Percentiles rank a stretch among this genome's conserved stretches.
Conservation (phyloP, 2,113 vertebrate genomes). For the Actenoides lindsayi region DNA sequence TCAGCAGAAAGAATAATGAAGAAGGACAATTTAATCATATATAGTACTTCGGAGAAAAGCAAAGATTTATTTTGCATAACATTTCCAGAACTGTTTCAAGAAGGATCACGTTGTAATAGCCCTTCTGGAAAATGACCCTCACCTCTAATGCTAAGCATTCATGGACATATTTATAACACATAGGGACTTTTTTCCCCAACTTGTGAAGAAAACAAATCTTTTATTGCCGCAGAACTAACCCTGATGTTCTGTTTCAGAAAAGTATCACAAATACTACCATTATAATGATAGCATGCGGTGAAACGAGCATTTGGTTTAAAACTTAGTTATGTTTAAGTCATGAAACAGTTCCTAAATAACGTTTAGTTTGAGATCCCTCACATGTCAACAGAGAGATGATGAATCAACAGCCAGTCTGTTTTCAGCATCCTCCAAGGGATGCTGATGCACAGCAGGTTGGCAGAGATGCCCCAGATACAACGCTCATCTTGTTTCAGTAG, state of each 20-base stretch:
- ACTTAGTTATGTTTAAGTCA: background rate
- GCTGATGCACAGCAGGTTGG: conserved; percentile 13
- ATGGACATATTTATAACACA: background rate
- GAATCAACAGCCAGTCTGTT: conserved; percentile 7
- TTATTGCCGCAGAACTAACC: background rate
- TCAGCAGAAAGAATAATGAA: background rate
- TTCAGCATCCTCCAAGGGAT: background rate
- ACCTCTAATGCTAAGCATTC: background rate
- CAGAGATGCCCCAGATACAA: background rate
- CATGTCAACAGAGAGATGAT: background rate
- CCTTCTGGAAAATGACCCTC: background rate
- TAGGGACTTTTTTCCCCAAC: too few relatives aligned
- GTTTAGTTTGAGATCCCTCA: background rate
- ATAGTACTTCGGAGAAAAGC: background rate
- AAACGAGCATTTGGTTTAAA: background rate
- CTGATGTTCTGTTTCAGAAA: background rate
- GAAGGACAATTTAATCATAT: background rate
- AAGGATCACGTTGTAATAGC: background rate
- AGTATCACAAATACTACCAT: background rate
- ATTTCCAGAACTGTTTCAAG: background rate
- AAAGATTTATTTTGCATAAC: background rate
- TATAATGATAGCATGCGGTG: background rate
- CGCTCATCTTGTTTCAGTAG: background rate
- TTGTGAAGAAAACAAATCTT: background rate
- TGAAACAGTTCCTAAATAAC: background rate